Evolutionary conservation across 2,888 invertebrate species (phyloP).

Genomic region (Drosophila infuscata): DNA sequence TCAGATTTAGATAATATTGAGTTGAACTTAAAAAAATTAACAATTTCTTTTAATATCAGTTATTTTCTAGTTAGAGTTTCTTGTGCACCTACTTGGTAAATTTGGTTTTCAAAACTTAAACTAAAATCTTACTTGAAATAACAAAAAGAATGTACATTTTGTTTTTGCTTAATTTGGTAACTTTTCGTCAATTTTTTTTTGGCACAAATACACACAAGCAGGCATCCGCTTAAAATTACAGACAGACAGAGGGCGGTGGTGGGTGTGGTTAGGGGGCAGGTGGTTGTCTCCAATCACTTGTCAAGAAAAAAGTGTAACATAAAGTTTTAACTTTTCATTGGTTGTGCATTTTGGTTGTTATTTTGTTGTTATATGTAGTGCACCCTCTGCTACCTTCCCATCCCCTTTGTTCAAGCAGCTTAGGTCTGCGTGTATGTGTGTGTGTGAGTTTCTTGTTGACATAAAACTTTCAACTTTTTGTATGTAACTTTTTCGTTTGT

Average conservation of each 20-base stretch:
- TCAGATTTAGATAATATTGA: too few species aligned
- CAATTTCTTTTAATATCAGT: neutral
- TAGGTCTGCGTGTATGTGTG: neutral
- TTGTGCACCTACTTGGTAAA: too few species aligned
- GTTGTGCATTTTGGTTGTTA: conserved; percentile 55
- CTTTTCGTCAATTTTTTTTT: conserved; percentile 52
- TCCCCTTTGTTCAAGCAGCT: conserved; percentile 18
- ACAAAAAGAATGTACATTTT: conserved; percentile 1
- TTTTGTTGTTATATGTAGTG: conserved; percentile 47
- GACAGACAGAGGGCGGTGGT: neutral
- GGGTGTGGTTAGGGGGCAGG: neutral
- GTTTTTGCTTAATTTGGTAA: conserved; percentile 31
- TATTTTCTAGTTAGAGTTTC: neutral
- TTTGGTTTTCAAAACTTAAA: neutral
- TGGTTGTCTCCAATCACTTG: neutral
- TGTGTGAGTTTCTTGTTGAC: conserved; percentile 66
- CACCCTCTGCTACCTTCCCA: neutral
- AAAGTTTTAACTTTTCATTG: conserved; percentile 65
- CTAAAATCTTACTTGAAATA: neutral
- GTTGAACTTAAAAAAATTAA: neutral
- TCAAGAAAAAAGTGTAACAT: conserved; percentile 42
- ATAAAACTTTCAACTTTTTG: conserved; percentile 66
- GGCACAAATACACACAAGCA: conserved; percentile 29
- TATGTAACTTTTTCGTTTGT: conserved; percentile 40
- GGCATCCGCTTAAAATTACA: conserved; percentile 31